These are phyloP conservation scores for Rallus crepitans DNA, from an alignment of 2,797 vertebrate species.

Conservation along the genomic window DNA sequence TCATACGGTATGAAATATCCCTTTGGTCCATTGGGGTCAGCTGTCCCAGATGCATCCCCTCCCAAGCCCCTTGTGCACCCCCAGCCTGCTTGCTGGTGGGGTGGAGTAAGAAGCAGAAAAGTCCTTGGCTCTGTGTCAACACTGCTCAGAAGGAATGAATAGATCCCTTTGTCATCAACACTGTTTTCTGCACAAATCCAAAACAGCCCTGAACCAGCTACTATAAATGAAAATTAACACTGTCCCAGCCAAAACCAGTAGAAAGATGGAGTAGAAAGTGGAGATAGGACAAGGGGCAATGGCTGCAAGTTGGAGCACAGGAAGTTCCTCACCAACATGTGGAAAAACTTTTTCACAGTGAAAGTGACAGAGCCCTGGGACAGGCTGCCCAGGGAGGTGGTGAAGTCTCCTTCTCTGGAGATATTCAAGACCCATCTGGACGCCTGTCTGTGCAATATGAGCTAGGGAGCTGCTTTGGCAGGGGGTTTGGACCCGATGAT, in stretches of 20 bases:
- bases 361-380: too few relatives aligned
- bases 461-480: too few relatives aligned
- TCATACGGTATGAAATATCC: background rate
- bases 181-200: background rate
- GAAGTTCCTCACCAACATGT: too few relatives aligned
- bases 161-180: background rate
- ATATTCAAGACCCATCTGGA: too few relatives aligned
- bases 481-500: too few relatives aligned
- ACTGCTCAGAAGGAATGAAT: background rate
- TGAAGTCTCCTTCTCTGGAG: too few relatives aligned
- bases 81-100: rapidly evolving
- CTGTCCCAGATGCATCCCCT: background rate
- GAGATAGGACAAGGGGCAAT: too few relatives aligned
- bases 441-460: too few relatives aligned
- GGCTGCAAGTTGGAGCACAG: too few relatives aligned
- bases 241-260: background rate
- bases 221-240: background rate
- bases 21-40: background rate
- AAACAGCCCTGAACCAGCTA: background rate
- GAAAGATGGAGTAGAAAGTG: too few relatives aligned
- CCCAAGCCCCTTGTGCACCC: background rate
- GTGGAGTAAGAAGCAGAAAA: background rate
- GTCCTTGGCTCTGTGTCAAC: background rate
- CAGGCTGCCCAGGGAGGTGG: too few relatives aligned
- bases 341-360: too few relatives aligned